Base-by-base conservation (phyloP, 2,888 invertebrate species). In the Eledona agricola region DNA sequence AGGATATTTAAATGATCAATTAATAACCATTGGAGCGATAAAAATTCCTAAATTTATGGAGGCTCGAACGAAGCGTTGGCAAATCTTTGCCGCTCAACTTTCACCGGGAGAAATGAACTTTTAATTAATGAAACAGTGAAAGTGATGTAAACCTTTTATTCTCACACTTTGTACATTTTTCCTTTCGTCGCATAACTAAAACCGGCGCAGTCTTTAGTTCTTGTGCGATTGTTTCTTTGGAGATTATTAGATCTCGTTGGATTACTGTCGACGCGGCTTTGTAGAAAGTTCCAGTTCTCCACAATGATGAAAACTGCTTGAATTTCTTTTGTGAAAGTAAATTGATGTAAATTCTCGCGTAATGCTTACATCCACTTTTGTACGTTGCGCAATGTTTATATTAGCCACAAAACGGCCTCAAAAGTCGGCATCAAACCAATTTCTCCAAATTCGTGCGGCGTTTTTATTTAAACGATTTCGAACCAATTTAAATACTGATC, bases 51-150 rank as follows among this genome's bases (percentile, higher is more conserved):
- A 16, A 37, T 43, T 51, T 51, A 51, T 51, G 19, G 34, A 43
- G 35, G 28, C 17, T 20, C 6, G 32, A 50, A 51, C 28, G 38
- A 23, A 22, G 7, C 10, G 7, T 42, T 42, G 23, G 38, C 31
- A 49, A 29, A 45, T 45, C 37, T 17, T 37, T 1, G 29, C 13
- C 13, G 28, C 7, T 26, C 29, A 32, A 54, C 54, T 54, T 54
- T 54, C 54, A 54, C 54, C 25, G 32, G 16, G 54, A 43, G 54
- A 54, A 54, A 54, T 54, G 54, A 54, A 54, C 54, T 54, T 20
- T 50, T 54, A 54, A 53, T 54, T 57, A 59, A 59, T 57, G 40
- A 58, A 65, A 54, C 52, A 62, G 66, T 66, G 68, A 68, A 69
- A 70, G 69, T 69, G 65, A 64, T 58, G 60, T 61, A 67, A 66